Base-by-base conservation (phyloP, 2,113 vertebrate species). In the Strigops habroptila region DNA sequence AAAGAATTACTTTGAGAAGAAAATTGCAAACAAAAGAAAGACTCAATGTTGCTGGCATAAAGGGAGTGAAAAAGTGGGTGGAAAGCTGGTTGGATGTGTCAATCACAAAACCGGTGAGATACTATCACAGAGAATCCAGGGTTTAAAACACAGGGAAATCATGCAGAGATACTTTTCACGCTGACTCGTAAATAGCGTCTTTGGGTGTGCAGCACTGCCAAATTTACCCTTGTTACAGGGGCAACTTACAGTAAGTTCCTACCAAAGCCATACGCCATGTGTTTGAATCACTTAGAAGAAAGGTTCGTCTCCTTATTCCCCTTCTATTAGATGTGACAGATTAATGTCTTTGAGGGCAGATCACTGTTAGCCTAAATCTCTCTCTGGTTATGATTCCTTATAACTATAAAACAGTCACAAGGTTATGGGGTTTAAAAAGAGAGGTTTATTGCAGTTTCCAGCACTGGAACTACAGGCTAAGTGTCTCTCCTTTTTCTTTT, bases 361-460 rank as follows among this genome's bases (percentile, higher is more conserved):
- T 96, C 79, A 93, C 73, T 92, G 86, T 93, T 96, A 92, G 87
- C 44, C 79, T 92, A 88, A 93, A 82, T 88, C 79, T 91, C 91
- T 96, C 70, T 53, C 86, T 94, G 93, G 91, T 96, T 96, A 94
- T 96, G 86, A 90, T 96, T 94, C 84, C 85, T 76, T 94, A 91
- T 93, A 94, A 88, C 91, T 95, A 78, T 97, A 95, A 97, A 96
- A 93, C 89, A 97, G 94, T 94, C 91, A 91, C 65, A 82, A 84
- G 79, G 92, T 96, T 93, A 86, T 79, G 46, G 41, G 44, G 10
- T 93, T 93, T 93, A 96, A 85, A 92, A 95, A 95, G 80, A 88
- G 91, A 96, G 79, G 88, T 92, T 97, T 96, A 96, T 93, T 92
- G 68, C 86, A 24, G 52, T 91, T 96, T 96, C 91, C 76, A 96